These are phyloP conservation scores for Spilogale gracilis DNA, from an alignment of 2,113 vertebrate species.

Conservation along the genomic window DNA sequence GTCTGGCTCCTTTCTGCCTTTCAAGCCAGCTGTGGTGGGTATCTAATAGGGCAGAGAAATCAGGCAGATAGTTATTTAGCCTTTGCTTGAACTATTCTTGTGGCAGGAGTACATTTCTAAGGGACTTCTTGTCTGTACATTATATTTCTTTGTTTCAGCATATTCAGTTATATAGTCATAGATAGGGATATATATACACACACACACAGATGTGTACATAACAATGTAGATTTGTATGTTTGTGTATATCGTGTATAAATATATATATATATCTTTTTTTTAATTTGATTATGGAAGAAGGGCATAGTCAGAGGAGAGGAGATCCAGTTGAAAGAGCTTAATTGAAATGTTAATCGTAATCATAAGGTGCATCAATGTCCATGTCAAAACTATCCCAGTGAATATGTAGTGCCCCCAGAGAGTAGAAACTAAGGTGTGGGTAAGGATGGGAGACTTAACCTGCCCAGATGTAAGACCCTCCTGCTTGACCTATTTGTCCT, in stretches of 20 bases:
- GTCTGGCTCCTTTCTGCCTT: neutral
- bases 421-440: neutral
- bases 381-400: neutral
- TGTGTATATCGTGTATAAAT: neutral
- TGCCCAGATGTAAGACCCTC: neutral
- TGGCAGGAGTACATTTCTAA: neutral
- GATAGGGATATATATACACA: neutral
- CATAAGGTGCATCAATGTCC: neutral
- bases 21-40: neutral
- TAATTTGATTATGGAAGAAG: neutral
- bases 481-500: neutral
- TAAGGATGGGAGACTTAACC: neutral
- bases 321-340: neutral
- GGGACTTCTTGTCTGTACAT: neutral
- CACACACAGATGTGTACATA: neutral
- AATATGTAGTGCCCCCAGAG: neutral
- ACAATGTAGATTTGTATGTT: neutral
- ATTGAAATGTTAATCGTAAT: neutral
- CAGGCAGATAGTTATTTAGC: neutral
- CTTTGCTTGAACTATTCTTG: constrained; percentile 41
- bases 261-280: too few species aligned
- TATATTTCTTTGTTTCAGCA: neutral
- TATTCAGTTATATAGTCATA: neutral
- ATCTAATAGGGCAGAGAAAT: neutral
- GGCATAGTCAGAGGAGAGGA: neutral